phyloP scores from a whole-genome alignment of 1,140 invertebrate species.

The Drosophila trapezifrons region DNA sequence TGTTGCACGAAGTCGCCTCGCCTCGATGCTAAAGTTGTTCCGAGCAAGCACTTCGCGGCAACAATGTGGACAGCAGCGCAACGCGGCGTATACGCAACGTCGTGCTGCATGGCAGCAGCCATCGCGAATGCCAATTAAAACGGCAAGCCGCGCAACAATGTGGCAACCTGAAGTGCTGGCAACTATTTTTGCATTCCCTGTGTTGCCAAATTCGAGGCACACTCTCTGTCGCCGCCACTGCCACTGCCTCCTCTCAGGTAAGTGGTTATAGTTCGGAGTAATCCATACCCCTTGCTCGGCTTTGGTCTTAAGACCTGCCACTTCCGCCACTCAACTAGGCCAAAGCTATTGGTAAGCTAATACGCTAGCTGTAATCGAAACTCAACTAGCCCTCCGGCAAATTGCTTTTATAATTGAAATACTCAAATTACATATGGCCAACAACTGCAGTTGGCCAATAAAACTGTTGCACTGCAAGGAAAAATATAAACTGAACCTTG shows the following conservation, averaged over 20 bases:
- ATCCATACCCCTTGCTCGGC: conserved; percentile 5
- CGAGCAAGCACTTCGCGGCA: conserved; percentile 44
- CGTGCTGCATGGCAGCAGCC: conserved; percentile 32
- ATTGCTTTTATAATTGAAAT: conserved; percentile 80
- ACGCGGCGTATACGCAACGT: conserved; percentile 58
- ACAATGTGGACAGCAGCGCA: conserved; percentile 56
- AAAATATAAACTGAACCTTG: not conserved
- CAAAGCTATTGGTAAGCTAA: conserved; percentile 60
- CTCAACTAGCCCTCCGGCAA: conserved; percentile 20
- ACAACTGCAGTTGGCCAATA: conserved; percentile 20
- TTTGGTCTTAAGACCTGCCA: not conserved
- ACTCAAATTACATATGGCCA: conserved; percentile 64
- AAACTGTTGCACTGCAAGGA: conserved; percentile 11
- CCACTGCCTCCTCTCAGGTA: not conserved
- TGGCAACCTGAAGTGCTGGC: conserved; percentile 57
- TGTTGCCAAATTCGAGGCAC: conserved; percentile 26
- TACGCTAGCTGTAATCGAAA: conserved; percentile 60
- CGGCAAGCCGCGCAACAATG: conserved; percentile 70
- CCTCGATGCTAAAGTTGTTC: conserved; percentile 34
- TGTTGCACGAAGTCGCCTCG: conserved; percentile 43
- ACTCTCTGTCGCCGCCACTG: not conserved
- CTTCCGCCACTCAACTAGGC: conserved; percentile 2
- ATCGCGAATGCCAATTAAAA: conserved; percentile 74
- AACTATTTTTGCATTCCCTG: conserved; percentile 62
- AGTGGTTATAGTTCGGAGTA: conserved; percentile 8